Evolutionary conservation across 2,888 invertebrate species (phyloP).

Genomic region (Heliconius sara): DNA sequence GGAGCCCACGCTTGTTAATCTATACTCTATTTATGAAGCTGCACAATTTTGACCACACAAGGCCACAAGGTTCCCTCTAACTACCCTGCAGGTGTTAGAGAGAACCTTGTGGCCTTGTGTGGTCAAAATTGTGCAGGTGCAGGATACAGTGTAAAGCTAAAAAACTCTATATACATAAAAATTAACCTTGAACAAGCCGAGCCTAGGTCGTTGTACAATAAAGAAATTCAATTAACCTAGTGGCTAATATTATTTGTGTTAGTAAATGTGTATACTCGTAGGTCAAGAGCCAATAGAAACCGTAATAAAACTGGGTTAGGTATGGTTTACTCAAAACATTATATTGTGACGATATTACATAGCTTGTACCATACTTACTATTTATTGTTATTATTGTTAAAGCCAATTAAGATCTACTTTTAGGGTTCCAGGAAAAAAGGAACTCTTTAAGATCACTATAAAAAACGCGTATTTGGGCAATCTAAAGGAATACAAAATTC

Average conservation of each 20-base stretch:
- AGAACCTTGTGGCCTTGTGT: too few relatives aligned
- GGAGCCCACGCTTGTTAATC: too few relatives aligned
- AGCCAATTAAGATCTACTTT: too few relatives aligned
- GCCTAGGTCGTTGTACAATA: conserved; percentile 6
- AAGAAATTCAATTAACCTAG: conserved; percentile 27
- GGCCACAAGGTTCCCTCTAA: background rate
- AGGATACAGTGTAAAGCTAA: background rate
- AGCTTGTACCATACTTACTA: background rate
- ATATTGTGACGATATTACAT: background rate
- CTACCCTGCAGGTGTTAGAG: too few relatives aligned
- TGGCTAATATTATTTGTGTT: background rate
- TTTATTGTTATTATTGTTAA: background rate
- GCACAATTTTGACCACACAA: too few relatives aligned
- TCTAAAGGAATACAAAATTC: too few relatives aligned
- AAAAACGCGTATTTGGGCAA: too few relatives aligned
- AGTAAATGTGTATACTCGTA: conserved; percentile 11
- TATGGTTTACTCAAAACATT: background rate
- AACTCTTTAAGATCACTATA: too few relatives aligned
- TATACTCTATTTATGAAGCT: too few relatives aligned
- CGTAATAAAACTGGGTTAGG: conserved; percentile 37
- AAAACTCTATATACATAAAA: background rate
- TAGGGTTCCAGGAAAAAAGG: too few relatives aligned
- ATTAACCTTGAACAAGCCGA: background rate
- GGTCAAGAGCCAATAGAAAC: conserved; percentile 36
- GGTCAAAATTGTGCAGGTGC: too few relatives aligned